Base-by-base conservation (phyloP, 2,888 invertebrate species). In the Napeogenes sylphis region DNA sequence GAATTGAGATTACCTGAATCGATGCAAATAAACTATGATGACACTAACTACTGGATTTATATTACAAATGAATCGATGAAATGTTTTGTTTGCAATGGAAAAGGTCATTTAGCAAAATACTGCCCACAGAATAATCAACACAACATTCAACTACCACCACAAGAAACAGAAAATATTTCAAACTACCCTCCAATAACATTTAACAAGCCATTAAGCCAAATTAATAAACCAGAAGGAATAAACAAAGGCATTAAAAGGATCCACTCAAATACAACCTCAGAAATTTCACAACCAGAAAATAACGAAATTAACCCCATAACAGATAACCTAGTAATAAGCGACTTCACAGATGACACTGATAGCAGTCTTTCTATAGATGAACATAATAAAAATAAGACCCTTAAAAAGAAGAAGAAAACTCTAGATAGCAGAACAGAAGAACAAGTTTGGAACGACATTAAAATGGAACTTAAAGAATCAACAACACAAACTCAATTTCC, bases 11-110 rank as follows among this genome's bases (percentile, higher is more conserved):
- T 67, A 3, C 64, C 64, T 4, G 62, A 67, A 47, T 63, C 62
- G 10, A 62, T 65, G 8, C 67, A 67, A 55, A 10, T 68, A 14
- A 62, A 21, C 10, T 68, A 45, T 58, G 65, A 68, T n/a, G 63
- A 56, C 14, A 68, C 65, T 4, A 65, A 63, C 54, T 68, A 65
- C 32, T 65, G 68, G 62, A 64, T 68, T 4, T 68, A 68, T 58
- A 33, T 62, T 2, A 62, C 67, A 32, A 61, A 61, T 4, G 63
- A 65, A 12, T 35, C 63, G 1, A 21, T 68, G 3, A 68, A 63
- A 53, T 68, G 65, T 56, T 68, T 65, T 58, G 54, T 55, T 0
- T 68, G 67, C 45, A 68, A 61, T 13, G 55, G n/a, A 8, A 60
- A 53, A 45, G 67, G 64, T 21, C 64, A 64, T 38, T 47, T 64